Base-by-base conservation (phyloP, 2,113 vertebrate genomes). In the Pungitius pungitius region DNA sequence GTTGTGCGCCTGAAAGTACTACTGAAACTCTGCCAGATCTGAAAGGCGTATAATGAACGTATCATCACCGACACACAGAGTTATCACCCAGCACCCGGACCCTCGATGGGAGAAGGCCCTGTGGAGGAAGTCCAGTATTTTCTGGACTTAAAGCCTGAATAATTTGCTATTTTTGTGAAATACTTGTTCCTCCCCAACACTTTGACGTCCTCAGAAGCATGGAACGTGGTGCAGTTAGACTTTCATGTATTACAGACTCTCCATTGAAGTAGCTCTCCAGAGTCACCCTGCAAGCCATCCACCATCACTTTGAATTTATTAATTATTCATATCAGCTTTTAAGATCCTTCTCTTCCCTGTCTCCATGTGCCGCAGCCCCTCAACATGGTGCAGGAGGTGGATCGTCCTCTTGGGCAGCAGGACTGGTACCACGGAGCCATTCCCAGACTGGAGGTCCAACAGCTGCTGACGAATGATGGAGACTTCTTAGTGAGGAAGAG, bases 401-500 rank as follows among this genome's bases (percentile, higher is more conserved):
- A 97, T 88, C 96, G 96, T 82, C 96, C 98, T 0, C 93, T 99
- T 73, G 87, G 74, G 0, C 94, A 98, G 91, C 98, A 99, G 92
- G 87, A 77, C 85, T 99, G 98, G 98, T 99, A 98, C 91, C 98
- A 99, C 0, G 98, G 98, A 6, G 97, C 95, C 80, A 93, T 99
- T 82, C 97, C 97, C 0, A 93, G 98, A 12, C 27, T 88, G 0
- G 98, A 99, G 81, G 97, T 96, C 26, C 95, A 94, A 54, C 94
- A 95, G 89, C 91, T 99, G 67, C 93, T 99, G 78, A 91, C 78
- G 9, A 90, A 88, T 2, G 90, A 84, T 0, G 98, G 98, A 3
- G 98, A 99, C 78, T 99, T 98, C 77, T 88, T 99, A 82, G 96
- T 99, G 85, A 93, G 97, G 18, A 95, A 97, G 91, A 99, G 98